Percentiles rank a stretch among this genome's conserved stretches.
Conservation (phyloP, 2,797 vertebrate species). For the Brachyalestes nurse region DNA sequence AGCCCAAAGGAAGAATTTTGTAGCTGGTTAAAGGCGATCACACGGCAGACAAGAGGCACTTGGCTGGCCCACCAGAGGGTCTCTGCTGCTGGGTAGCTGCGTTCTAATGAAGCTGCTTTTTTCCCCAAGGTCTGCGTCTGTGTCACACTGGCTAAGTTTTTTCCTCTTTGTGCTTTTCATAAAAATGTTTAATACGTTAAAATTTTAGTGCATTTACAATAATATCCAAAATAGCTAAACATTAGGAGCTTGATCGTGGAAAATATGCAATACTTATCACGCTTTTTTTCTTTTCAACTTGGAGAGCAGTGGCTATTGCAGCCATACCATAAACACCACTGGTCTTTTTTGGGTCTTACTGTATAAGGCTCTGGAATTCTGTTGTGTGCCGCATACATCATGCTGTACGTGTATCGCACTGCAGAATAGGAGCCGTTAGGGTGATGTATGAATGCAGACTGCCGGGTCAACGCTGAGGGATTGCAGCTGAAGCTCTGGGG, state of each 20-base stretch:
- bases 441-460: conserved; percentile 40
- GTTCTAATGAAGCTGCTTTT: too few species aligned
- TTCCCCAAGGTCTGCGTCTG: too few species aligned
- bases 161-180: too few species aligned
- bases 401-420: conserved; percentile 37
- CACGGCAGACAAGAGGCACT: too few species aligned
- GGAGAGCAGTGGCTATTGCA: neutral
- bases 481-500: conserved; percentile 12
- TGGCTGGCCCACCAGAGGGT: too few species aligned
- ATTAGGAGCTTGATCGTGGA: neutral
- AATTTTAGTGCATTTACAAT: too few species aligned
- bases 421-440: conserved; percentile 35
- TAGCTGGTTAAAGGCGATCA: too few species aligned
- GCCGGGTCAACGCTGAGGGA: conserved; percentile 24
- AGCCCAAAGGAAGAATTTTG: too few species aligned
- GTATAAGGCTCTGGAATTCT: conserved; percentile 68
- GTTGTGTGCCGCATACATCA: conserved; percentile 56
- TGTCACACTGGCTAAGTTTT: too few species aligned
- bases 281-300: neutral
- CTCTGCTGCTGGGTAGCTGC: too few species aligned
- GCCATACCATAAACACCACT: conserved; percentile 58
- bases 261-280: neutral
- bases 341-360: conserved; percentile 58
- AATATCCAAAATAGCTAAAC: too few species aligned
- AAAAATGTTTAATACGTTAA: too few species aligned